Base-by-base conservation (phyloP, 2,888 invertebrate genomes). In the Allophyes oxyacanthae region DNA sequence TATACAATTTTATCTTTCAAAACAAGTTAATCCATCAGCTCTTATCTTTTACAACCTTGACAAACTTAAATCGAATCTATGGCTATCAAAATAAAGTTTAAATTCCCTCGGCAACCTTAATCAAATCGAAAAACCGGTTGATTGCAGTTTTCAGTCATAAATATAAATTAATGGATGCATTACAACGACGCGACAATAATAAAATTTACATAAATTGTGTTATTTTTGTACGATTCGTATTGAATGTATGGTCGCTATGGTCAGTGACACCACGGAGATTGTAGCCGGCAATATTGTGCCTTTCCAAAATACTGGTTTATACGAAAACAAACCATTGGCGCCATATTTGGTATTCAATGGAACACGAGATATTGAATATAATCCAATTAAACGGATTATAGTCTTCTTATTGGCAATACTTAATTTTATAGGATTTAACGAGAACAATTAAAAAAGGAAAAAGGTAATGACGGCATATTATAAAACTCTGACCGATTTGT, bases 11-110 rank as follows among this genome's bases (percentile, higher is more conserved):
- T 77, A 79, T 82, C 80, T 69, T 69, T 54, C 70, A 78, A 80
- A 83, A 81, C 77, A 82, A 78, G 72, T 75, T 72, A 57, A 82
- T 82, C 78, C 74, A 81, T 82, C 81, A 78, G 64, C 33, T 43
- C 41, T 72, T 75, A 82, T 83, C 78, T 72, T 53, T n/a, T 34
- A 59, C 9, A 58, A 57, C 41, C 41, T 45, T 11, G 8, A 42
- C 50, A 51, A 28, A 10, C 13, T 6, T 62, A 51, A 54, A 49
- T 38, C 14, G 26, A 41, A 49, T 37, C 33, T 64, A 42, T 9
- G 0, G 0, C 0, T 28, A 32, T 33, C 6, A 0, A 0, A 0
- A 56, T 40, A 75, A 30, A 51, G 57, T 60, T 53, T 6, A 53
- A 59, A 37, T 34, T 62, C 6, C 1, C 8, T 15, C 45, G 9